Conservation (phyloP, 1,140 invertebrate genomes). For the Pemphigus obesinymphae region DNA sequence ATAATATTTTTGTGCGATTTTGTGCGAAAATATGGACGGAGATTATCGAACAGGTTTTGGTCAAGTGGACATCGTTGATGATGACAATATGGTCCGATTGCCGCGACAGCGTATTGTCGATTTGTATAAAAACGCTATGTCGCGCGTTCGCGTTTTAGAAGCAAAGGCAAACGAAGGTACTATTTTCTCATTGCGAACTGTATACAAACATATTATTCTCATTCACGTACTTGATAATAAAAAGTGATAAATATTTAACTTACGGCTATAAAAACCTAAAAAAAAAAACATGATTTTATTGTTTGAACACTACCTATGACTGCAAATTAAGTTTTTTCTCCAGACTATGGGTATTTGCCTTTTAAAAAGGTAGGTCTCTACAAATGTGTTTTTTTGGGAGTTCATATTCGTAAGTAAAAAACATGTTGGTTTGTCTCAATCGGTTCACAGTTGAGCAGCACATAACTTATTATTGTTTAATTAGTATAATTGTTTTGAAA, state of each 20-base stretch:
- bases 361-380: constrained; percentile 29
- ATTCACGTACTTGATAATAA: background rate
- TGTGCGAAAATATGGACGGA: constrained; percentile 27
- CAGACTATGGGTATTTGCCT: constrained; percentile 3
- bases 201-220: background rate
- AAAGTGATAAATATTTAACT: constrained; percentile 12
- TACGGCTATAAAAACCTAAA: background rate
- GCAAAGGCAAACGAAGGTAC: constrained; percentile 39
- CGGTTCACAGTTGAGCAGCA: background rate
- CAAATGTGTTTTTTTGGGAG: constrained; percentile 17
- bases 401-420: constrained; percentile 37
- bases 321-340: constrained; percentile 23
- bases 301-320: constrained; percentile 14
- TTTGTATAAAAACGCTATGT: constrained; percentile 41
- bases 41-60: constrained; percentile 17
- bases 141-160: constrained; percentile 40
- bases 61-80: constrained; percentile 21
- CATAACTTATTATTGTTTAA: background rate
- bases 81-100: constrained; percentile 34
- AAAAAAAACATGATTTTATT: background rate
- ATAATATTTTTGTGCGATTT: background rate
- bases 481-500: background rate
- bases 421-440: constrained; percentile 5
- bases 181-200: constrained; percentile 25
- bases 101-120: constrained; percentile 40